phyloP scores from a whole-genome alignment of 2,888 invertebrate genomes.

The Tribolium freemani region DNA sequence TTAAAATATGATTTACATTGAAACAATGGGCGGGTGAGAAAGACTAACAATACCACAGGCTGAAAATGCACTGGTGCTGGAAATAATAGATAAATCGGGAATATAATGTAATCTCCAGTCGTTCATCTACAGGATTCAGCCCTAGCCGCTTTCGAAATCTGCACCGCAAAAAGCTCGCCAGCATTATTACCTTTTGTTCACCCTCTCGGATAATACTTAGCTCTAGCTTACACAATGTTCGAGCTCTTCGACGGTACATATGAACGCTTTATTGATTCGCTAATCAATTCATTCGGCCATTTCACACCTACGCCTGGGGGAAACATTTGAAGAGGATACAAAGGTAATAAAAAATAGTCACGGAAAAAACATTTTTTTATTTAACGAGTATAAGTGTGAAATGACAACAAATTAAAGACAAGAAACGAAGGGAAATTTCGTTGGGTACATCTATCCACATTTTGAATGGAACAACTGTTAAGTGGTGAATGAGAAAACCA shows the following conservation, averaged over 20 bases:
- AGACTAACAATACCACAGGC: constrained; percentile 62
- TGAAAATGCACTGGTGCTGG: constrained; percentile 59
- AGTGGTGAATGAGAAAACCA: no score
- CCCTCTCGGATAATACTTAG: constrained; percentile 47
- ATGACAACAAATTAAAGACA: no score
- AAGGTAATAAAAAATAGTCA: no score
- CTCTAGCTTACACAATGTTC: constrained; percentile 35
- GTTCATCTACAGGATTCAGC: constrained; percentile 62
- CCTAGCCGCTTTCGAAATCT: constrained; percentile 60
- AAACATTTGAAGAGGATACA: not conserved
- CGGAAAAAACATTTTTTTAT: no score
- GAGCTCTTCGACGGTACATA: constrained; percentile 31
- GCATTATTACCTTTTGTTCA: constrained; percentile 57
- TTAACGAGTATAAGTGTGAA: no score
- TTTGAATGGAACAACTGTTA: no score
- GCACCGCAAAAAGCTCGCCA: constrained; percentile 58
- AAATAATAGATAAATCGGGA: constrained; percentile 62
- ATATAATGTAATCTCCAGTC: constrained; percentile 62
- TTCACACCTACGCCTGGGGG: not conserved
- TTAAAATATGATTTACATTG: constrained; percentile 62
- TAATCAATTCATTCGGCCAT: not conserved
- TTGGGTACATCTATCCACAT: no score
- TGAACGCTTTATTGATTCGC: constrained; percentile 32
- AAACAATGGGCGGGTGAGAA: constrained; percentile 63
- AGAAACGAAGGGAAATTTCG: no score